phyloP scores from a whole-genome alignment of 2,888 invertebrate genomes.

The Nomada flava region DNA sequence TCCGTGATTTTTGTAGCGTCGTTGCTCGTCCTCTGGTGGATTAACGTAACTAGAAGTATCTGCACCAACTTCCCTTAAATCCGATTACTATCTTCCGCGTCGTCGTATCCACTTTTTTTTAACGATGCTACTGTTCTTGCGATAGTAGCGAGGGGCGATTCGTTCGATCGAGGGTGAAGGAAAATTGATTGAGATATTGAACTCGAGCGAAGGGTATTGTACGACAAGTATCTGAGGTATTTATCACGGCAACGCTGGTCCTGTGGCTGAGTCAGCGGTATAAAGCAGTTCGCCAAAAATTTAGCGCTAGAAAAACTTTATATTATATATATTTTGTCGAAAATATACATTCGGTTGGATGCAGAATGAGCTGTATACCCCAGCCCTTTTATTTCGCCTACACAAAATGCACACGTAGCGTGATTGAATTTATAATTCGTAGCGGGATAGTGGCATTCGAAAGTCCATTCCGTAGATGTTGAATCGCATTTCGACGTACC shows the following conservation, averaged over 20 bases:
- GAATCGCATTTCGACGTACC: conserved; percentile 10
- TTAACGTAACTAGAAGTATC: conserved; percentile 59
- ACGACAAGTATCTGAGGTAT: not conserved
- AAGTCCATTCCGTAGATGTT: not conserved
- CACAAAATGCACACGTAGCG: not conserved
- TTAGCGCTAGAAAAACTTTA: too few species aligned
- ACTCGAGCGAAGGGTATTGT: not conserved
- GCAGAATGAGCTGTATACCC: not conserved
- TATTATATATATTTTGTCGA: not conserved
- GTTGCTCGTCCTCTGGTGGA: conserved; percentile 23
- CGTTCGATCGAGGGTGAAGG: too few species aligned
- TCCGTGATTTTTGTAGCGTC: conserved; percentile 23
- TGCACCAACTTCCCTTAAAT: conserved; percentile 20
- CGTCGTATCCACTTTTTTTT: not conserved
- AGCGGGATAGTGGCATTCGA: conserved; percentile 1
- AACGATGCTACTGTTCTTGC: not conserved
- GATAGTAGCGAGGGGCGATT: too few species aligned
- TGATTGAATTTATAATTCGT: conserved; percentile 7
- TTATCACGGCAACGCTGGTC: not conserved
- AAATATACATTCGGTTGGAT: not conserved
- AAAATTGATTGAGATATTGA: not conserved
- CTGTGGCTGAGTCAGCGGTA: too few species aligned
- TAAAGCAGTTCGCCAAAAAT: not conserved
- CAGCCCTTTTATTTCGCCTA: too few species aligned
- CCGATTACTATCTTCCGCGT: not conserved